Evolutionary conservation across 2,797 vertebrate species (phyloP), one percentile per base, ranked within the genome.

Genomic region (Podargus strigoides): DNA sequence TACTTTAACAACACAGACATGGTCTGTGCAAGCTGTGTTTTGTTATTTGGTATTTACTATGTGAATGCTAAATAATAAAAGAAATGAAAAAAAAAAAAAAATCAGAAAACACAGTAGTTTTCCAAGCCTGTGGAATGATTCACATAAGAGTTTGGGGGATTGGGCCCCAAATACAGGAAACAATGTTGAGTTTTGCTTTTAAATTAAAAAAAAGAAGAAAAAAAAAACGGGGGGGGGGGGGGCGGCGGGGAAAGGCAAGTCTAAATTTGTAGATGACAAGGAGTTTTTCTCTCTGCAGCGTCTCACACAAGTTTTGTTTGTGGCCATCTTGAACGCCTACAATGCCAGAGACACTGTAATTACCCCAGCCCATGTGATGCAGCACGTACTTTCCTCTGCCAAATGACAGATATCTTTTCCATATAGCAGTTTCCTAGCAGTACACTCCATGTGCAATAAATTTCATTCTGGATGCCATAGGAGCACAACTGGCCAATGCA

Each of bases 351-450:
- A 91, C n/a, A 9, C 93, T 94, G 80, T 96, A 97, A 97, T 98
- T 97, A 97, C 94, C 94, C 89, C 87, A 86, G 50, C 91, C 96
- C 96, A 96, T 86, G 96, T 97, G 97, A 96, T 97, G 91, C 50
- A 87, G 94, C 86, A 14, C 96, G 91, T 94, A 94, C 90, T 95
- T 97, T 86, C 94, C 93, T 84, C 95, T 96, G 95, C 95, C 82
- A 77, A 42, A 76, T 12, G 59, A 84, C 8, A 70, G 52, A 82
- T 27, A 26, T 63, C 67, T 91, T 94, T 85, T 96, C 95, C 80
- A 79, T 64, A 85, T 75, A 92, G 73, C 84, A 68, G 59, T 86
- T 97, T 93, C 90, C 94, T 95, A 95, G 85, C 82, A 81, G 82
- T 86, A 67, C 68, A 79, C 36, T 91, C 90, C 73, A 66, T 26